Evolutionary conservation across 2,113 vertebrate species (phyloP).

Genomic region (Alosa alosa): DNA sequence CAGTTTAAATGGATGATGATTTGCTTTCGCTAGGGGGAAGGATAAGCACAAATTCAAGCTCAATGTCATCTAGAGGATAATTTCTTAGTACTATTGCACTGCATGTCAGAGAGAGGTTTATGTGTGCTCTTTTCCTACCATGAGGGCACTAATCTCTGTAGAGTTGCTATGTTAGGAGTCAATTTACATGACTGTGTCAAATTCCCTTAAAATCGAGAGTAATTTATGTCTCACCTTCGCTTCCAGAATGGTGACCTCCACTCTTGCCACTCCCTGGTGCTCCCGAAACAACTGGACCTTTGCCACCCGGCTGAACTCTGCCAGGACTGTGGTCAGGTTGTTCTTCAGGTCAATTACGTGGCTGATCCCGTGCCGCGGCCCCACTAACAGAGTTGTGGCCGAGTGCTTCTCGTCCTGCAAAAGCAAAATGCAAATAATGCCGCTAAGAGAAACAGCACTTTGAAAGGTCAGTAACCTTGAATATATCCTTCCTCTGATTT

Average conservation of each 20-base stretch:
- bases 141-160: background rate
- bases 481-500: background rate
- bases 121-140: background rate
- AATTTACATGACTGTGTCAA: background rate
- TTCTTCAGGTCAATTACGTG: conserved; percentile 98
- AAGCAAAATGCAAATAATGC: background rate
- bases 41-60: background rate
- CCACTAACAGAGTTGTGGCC: conserved; percentile 90
- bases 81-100: background rate
- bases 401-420: conserved; percentile 90
- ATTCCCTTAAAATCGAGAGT: background rate
- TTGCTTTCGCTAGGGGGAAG: background rate
- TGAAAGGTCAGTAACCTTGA: background rate
- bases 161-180: background rate
- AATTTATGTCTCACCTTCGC: conserved; percentile 79
- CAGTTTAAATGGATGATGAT: background rate
- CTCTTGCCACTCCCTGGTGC: conserved; percentile 92
- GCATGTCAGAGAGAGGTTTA: background rate
- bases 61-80: background rate
- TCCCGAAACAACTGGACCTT: conserved; percentile 96
- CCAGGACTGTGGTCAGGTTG: conserved; percentile 95
- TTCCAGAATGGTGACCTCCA: conserved; percentile 92
- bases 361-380: conserved; percentile 95
- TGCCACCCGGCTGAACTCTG: conserved; percentile 93
- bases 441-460: background rate